Conservation (phyloP, 2,888 invertebrate species). For the Creontiades dilutus region DNA sequence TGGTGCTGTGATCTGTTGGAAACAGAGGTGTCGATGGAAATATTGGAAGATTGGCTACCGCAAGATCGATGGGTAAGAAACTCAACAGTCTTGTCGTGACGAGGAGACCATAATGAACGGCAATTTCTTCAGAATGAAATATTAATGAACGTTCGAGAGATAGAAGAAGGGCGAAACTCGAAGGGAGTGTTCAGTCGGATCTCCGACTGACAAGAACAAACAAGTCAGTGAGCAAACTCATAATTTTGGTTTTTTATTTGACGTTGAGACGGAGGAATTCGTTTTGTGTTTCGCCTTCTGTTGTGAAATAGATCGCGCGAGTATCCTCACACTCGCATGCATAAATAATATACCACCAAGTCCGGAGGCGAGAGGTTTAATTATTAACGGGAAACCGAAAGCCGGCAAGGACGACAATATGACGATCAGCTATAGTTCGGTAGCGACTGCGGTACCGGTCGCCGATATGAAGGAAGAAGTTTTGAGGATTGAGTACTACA, state of each 20-base stretch:
- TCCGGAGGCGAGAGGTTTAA: background rate
- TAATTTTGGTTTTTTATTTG: background rate
- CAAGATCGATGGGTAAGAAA: background rate
- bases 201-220: background rate
- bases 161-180: background rate
- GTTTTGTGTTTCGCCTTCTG: background rate
- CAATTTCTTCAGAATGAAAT: background rate
- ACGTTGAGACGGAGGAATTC: background rate
- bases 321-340: background rate
- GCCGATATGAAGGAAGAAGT: constrained; percentile 71
- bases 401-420: constrained; percentile 22
- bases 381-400: background rate
- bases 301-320: background rate
- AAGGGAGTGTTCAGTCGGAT: background rate
- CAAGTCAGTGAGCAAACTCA: background rate
- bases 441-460: constrained; percentile 47
- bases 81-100: constrained; percentile 2
- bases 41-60: background rate
- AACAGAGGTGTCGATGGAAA: background rate
- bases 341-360: background rate
- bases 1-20: background rate
- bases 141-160: background rate
- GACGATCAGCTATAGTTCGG: constrained; percentile 52
- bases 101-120: background rate
- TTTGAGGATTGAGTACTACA: constrained; percentile 73